phyloP scores from a whole-genome alignment of 2,888 invertebrate species.

The Xestia xanthographa region DNA sequence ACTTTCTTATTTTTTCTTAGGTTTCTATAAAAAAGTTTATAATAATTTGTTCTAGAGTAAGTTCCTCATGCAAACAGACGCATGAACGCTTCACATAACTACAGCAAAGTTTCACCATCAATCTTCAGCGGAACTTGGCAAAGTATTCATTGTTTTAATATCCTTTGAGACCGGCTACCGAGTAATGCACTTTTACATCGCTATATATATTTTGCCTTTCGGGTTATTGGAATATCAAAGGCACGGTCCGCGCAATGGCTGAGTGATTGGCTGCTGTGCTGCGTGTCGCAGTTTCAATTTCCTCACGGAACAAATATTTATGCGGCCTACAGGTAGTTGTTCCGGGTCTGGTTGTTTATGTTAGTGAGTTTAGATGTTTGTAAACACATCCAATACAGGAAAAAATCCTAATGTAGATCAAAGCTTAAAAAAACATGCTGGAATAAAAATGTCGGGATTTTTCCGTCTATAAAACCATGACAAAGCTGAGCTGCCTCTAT shows the following conservation, averaged over 20 bases:
- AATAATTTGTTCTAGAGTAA: constrained; percentile 11
- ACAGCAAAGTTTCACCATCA: constrained; percentile 59
- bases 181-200: constrained; percentile 52
- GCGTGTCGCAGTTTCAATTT: neutral
- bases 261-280: neutral
- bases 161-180: constrained; percentile 53
- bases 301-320: neutral
- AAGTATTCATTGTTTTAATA: constrained; percentile 68
- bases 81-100: constrained; percentile 32
- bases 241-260: neutral
- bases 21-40: neutral
- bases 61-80: constrained; percentile 23
- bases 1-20: neutral
- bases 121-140: constrained; percentile 56
- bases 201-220: neutral
- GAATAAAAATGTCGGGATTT: too few species aligned
- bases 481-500: too few species aligned
- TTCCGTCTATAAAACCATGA: too few species aligned
- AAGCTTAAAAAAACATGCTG: too few species aligned
- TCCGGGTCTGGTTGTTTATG: neutral
- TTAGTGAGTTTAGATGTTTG: neutral
- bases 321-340: neutral
- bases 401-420: neutral
- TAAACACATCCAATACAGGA: neutral
- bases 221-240: constrained; percentile 19